Evolutionary conservation across 2,113 vertebrate genomes (phyloP).

Genomic region (Cynocephalus volans): DNA sequence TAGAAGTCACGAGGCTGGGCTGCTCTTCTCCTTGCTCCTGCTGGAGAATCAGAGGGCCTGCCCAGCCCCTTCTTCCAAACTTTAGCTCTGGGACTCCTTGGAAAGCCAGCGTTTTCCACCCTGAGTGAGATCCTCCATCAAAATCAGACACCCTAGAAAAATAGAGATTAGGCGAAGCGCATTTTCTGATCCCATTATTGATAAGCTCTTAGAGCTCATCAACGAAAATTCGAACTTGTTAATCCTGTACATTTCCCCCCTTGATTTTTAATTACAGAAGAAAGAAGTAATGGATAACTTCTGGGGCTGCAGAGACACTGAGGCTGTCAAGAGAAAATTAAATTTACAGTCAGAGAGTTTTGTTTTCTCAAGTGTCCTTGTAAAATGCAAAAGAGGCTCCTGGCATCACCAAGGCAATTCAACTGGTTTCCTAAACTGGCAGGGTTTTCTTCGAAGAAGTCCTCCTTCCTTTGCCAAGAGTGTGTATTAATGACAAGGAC

Average conservation of each 20-base stretch:
- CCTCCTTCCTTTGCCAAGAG: constrained; percentile 84
- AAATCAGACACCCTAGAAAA: constrained; percentile 81
- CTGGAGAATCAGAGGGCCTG: neutral
- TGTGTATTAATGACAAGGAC: constrained; percentile 84
- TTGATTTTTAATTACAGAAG: constrained; percentile 87
- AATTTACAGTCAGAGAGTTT: constrained; percentile 82
- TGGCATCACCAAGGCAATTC: constrained; percentile 78
- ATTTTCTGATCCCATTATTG: constrained; percentile 85
- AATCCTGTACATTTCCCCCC: constrained; percentile 79
- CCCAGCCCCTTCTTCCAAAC: constrained; percentile 27
- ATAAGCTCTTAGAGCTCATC: constrained; percentile 84
- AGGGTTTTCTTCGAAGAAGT: constrained; percentile 82
- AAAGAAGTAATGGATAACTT: constrained; percentile 77
- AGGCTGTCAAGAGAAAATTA: constrained; percentile 80
- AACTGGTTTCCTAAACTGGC: constrained; percentile 84
- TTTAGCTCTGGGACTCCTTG: constrained; percentile 55
- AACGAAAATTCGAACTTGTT: constrained; percentile 86
- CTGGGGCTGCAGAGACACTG: constrained; percentile 72
- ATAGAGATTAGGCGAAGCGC: constrained; percentile 79
- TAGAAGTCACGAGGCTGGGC: constrained; percentile 67
- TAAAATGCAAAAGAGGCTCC: constrained; percentile 86
- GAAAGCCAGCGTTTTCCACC: constrained; percentile 72
- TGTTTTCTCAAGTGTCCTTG: constrained; percentile 87
- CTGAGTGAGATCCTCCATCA: constrained; percentile 77
- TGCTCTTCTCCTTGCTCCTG: neutral